Evolutionary conservation across 2,888 invertebrate genomes (phyloP), one percentile per base, ranked within the genome.

Genomic region (Teleiodes luculella): DNA sequence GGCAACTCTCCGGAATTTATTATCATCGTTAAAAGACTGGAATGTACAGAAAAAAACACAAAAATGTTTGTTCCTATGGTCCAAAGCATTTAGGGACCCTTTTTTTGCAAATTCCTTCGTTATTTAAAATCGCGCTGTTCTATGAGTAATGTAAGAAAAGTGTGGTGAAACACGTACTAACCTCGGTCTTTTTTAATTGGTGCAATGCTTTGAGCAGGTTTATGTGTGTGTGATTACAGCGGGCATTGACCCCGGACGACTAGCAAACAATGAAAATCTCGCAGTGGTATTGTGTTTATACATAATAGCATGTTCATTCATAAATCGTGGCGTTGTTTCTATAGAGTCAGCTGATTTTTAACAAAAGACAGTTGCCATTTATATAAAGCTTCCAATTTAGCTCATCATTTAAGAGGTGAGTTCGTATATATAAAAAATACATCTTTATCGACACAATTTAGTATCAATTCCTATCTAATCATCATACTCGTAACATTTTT

Each of bases 221-320:
- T 13, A 20, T 28, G 14, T 37, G 24, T 43, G 39, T 30, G 30
- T 46, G 18, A 46, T 46, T 46, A 46, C 14, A 46, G 31, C 33
- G 53, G 8, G 7, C 53, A 30, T 41, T 41, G 53, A 54, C 53
- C 53, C 48, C 48, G 41, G 43, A 45, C 41, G 16, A 24, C 8
- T 28, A 52, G 45, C 39, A 31, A 54, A 54, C 53, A 54, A 54
- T 48, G 24, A 48, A 54, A 41, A 39, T n/a, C 47, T 36, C 46
- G 39, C 10, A 16, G 39, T 31, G 30, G 53, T 53, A 47, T 47
- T 47, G 53, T 31, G 31, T 11, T 11, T 14, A 50, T 28, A 50
- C 51, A 33, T 41, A 31, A 43, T 24, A 43, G 43, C 43, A 33
- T n/a, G 39, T 18, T 43, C 43, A 43, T 36, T 53, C 53, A 53